phyloP scores from a whole-genome alignment of 2,888 invertebrate species.

The Agonum fuliginosum region DNA sequence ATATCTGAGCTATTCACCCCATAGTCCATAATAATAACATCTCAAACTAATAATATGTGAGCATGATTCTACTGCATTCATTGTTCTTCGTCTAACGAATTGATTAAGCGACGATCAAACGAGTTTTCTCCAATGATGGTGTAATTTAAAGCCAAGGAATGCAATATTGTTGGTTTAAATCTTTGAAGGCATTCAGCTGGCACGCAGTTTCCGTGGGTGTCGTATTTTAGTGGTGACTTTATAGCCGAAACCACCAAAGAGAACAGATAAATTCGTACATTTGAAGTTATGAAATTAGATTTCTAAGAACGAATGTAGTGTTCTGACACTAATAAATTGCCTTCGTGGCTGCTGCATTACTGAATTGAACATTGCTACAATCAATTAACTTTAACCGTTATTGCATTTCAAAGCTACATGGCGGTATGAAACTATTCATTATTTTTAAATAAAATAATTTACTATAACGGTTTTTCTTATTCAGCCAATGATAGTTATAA shows the following conservation, averaged over 20 bases:
- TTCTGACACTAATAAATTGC: slow-evolving; percentile 42
- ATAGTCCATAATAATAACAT: no score
- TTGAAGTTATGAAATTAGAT: slow-evolving; percentile 40
- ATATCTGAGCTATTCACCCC: no score
- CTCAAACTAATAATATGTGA: no score
- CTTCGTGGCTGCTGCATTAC: not conserved
- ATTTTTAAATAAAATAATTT: not conserved
- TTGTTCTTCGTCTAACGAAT: no score
- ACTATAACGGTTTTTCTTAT: not conserved
- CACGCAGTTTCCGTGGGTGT: not conserved
- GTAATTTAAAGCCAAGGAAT: not conserved
- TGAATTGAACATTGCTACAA: slow-evolving; percentile 26
- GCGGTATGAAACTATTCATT: not conserved
- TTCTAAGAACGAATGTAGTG: slow-evolving; percentile 1
- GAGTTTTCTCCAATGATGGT: not conserved
- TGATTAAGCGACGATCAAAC: not conserved
- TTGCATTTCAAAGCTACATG: slow-evolving; percentile 10
- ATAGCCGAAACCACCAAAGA: slow-evolving; percentile 1
- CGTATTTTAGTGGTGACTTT: not conserved
- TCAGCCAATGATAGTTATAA: no score
- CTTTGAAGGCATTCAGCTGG: not conserved
- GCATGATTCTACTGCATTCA: no score
- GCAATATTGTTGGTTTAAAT: slow-evolving; percentile 26
- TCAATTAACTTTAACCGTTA: slow-evolving; percentile 40
- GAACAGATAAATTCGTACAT: slow-evolving; percentile 14